Evolutionary conservation across 2,797 vertebrate genomes (phyloP).

Genomic region (Sebastiscus tertius): DNA sequence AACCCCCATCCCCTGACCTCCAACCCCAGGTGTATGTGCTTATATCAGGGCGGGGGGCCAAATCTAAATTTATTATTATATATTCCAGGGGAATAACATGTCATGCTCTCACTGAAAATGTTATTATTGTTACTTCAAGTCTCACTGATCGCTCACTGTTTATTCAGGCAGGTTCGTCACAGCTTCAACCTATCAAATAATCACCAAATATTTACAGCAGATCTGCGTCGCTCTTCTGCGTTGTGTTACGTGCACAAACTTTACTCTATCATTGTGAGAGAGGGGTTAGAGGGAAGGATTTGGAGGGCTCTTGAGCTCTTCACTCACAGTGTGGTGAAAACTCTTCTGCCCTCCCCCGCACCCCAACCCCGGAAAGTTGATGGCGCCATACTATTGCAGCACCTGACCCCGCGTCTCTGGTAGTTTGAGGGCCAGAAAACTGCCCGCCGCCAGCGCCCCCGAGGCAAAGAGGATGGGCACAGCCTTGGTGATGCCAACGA

Average conservation of each 20-base stretch:
- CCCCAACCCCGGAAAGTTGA: slow-evolving; percentile 7
- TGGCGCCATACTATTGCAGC: slow-evolving; percentile 85
- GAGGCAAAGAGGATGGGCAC: slow-evolving; percentile 96
- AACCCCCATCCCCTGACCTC: slow-evolving; percentile 59
- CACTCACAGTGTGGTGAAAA: slow-evolving; percentile 73
- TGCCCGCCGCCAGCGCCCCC: slow-evolving; percentile 90
- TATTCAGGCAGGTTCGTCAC: background rate
- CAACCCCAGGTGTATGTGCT: slow-evolving; percentile 32
- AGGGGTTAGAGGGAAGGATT: slow-evolving; percentile 57
- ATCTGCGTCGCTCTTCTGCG: slow-evolving; percentile 14
- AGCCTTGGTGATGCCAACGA: slow-evolving; percentile 96
- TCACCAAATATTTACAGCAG: slow-evolving; percentile 53
- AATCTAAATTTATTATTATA: slow-evolving; percentile 6
- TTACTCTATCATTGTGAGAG: background rate
- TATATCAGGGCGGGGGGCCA: background rate
- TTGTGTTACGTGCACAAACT: slow-evolving; percentile 22
- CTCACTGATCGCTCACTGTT: background rate
- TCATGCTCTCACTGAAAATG: background rate
- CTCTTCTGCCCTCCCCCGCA: slow-evolving; percentile 41
- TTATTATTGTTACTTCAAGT: background rate
- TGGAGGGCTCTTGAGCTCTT: slow-evolving; percentile 60
- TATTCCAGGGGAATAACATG: background rate
- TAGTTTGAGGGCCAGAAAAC: slow-evolving; percentile 93
- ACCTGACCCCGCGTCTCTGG: slow-evolving; percentile 95
- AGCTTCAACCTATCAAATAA: slow-evolving; percentile 24